Conservation (phyloP, 2,113 vertebrate species). For the Physeter macrocephalus region DNA sequence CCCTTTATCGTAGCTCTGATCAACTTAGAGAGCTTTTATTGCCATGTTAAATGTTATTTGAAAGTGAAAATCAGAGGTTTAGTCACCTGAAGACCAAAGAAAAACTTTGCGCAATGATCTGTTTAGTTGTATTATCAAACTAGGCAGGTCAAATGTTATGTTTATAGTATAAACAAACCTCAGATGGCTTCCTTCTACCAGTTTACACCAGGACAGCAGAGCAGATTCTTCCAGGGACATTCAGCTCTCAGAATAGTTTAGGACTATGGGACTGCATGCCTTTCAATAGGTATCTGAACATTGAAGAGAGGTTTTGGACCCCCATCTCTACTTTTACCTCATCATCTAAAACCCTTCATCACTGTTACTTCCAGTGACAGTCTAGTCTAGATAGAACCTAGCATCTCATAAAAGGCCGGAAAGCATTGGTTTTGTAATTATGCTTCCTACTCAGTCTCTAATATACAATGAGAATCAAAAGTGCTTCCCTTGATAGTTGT, state of each 20-base stretch:
- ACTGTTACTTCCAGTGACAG: neutral
- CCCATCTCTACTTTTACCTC: neutral
- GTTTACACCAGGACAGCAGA: neutral
- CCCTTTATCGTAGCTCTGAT: neutral
- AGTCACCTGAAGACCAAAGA: neutral
- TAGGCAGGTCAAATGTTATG: neutral
- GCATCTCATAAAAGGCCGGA: neutral
- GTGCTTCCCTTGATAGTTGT: neutral
- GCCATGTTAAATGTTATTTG: neutral
- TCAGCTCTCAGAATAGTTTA: neutral
- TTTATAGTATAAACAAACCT: neutral
- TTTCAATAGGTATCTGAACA: neutral
- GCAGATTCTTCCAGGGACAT: neutral
- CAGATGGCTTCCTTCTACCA: neutral
- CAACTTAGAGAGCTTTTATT: neutral
- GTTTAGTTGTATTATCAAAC: neutral
- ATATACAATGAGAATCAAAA: neutral
- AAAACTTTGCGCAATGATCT: neutral
- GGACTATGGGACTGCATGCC: neutral
- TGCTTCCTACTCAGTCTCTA: neutral
- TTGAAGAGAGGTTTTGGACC: neutral
- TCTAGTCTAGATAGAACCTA: neutral
- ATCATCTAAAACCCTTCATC: neutral
- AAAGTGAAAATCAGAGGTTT: slow-evolving; percentile 8
- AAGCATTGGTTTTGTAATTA: neutral